Percentiles rank a stretch among this genome's conserved stretches.
Conservation (phyloP, 1,140 invertebrate species). For the Gyrodactylus salaris region DNA sequence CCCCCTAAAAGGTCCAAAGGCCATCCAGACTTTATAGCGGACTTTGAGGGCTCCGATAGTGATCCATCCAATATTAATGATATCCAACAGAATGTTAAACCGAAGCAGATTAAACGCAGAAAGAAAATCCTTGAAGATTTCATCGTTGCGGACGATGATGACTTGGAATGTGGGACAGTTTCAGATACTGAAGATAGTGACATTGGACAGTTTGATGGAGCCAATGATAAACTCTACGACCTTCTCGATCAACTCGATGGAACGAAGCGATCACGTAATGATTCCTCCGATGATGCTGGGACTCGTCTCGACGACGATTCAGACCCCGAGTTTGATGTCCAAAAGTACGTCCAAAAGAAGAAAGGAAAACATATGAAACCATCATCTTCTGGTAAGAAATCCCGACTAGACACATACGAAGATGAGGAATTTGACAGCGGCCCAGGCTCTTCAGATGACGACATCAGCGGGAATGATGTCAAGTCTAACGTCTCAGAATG, state of each 20-base stretch:
- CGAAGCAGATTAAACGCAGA: not conserved
- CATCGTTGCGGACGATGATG: not conserved
- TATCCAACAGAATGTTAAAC: not conserved
- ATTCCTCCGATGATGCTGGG: not conserved
- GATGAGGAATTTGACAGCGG: not conserved
- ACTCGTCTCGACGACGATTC: not conserved
- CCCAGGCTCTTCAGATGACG: not conserved
- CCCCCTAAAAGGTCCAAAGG: not conserved
- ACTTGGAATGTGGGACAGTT: not conserved
- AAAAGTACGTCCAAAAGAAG: not conserved
- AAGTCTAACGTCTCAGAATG: not conserved
- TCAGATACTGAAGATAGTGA: not conserved
- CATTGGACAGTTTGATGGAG: not conserved
- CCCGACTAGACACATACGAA: not conserved
- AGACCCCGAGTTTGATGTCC: not conserved
- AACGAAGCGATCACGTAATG: not conserved
- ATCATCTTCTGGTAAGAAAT: not conserved
- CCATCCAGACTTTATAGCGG: not conserved
- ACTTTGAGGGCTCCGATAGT: not conserved
- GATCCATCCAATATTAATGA: not conserved
- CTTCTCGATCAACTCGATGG: not conserved
- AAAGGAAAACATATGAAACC: not conserved
- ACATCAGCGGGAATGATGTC: not conserved
- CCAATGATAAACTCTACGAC: not conserved
- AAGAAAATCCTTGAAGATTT: not conserved